phyloP scores from a whole-genome alignment of 1,140 invertebrate species.

The Macrocentrus cingulum region DNA sequence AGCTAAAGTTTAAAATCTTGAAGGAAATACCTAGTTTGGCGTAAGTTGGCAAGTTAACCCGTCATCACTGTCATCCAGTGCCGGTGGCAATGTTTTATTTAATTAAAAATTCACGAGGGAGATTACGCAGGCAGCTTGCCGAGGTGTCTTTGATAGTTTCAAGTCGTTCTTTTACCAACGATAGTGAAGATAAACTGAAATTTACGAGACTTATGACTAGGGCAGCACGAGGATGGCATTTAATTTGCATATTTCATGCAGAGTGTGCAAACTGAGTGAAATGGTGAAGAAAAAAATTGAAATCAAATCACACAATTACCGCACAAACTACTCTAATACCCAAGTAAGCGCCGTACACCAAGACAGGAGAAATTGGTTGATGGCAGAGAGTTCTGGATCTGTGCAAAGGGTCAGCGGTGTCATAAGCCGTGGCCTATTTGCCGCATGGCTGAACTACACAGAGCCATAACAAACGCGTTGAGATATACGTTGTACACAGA shows the following conservation, averaged over 20 bases:
- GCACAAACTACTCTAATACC: too few species aligned
- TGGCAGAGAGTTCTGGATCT: not conserved
- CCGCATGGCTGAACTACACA: constrained; percentile 8
- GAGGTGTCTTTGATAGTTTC: not conserved
- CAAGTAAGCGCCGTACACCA: too few species aligned
- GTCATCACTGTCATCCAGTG: not conserved
- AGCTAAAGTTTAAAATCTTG: constrained; percentile 9
- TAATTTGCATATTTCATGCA: not conserved
- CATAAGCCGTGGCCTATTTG: constrained; percentile 19
- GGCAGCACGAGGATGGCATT: too few species aligned
- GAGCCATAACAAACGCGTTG: constrained; percentile 6
- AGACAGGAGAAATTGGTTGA: not conserved
- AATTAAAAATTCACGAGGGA: constrained; percentile 1
- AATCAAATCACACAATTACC: too few species aligned
- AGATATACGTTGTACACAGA: not conserved
- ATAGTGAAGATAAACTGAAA: not conserved
- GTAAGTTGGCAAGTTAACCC: not conserved
- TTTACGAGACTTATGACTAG: not conserved
- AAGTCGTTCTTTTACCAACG: not conserved
- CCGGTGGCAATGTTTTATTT: not conserved
- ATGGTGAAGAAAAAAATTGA: too few species aligned
- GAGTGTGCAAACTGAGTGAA: not conserved
- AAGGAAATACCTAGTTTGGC: constrained; percentile 1
- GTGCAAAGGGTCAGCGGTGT: not conserved
- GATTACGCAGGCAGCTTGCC: not conserved